A percentile compares a stretch with the other conserved stretches of the same genome.
phyloP scores from a whole-genome alignment of 2,113 vertebrate species.

The Corythornis cristatus region DNA sequence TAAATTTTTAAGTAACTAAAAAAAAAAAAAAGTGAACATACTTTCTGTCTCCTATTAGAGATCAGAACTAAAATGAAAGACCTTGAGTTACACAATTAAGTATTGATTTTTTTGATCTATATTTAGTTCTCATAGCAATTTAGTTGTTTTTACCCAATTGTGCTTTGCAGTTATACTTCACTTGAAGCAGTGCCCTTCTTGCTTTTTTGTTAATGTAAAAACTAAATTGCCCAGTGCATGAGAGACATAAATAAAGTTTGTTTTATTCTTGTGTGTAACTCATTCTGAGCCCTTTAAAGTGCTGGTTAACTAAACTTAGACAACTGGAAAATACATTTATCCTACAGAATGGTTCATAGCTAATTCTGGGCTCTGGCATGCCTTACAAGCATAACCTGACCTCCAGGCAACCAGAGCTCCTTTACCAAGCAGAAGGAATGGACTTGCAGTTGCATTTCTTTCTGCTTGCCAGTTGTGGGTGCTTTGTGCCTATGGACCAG shows the following conservation, averaged over 20 bases:
- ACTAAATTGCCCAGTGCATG: conserved; percentile 69
- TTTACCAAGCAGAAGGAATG: not conserved
- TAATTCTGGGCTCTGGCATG: not conserved
- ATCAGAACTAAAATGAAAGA: conserved; percentile 73
- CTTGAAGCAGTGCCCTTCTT: conserved; percentile 44
- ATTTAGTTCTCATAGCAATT: conserved; percentile 76
- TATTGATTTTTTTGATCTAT: conserved; percentile 81
- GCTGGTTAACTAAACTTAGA: conserved; percentile 56
- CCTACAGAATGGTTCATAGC: conserved; percentile 13
- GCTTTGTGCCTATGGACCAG: not conserved
- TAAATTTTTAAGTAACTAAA: conserved; percentile 64
- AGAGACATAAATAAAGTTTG: conserved; percentile 69
- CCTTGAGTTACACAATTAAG: conserved; percentile 77
- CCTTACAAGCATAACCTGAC: not conserved
- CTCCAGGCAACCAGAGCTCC: not conserved
- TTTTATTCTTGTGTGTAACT: conserved; percentile 51
- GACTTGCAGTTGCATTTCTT: not conserved
- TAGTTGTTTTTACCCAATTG: conserved; percentile 63
- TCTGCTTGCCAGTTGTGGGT: not conserved
- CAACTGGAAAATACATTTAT: conserved; percentile 57
- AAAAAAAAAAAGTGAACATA: conserved; percentile 61
- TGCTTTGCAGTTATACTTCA: conserved; percentile 67
- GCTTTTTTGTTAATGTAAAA: conserved; percentile 72
- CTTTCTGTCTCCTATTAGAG: conserved; percentile 65
- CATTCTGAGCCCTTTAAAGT: conserved; percentile 59